These are phyloP conservation scores for Oophaga pumilio DNA, from an alignment of 2,113 vertebrate genomes.

Conservation along the genomic window DNA sequence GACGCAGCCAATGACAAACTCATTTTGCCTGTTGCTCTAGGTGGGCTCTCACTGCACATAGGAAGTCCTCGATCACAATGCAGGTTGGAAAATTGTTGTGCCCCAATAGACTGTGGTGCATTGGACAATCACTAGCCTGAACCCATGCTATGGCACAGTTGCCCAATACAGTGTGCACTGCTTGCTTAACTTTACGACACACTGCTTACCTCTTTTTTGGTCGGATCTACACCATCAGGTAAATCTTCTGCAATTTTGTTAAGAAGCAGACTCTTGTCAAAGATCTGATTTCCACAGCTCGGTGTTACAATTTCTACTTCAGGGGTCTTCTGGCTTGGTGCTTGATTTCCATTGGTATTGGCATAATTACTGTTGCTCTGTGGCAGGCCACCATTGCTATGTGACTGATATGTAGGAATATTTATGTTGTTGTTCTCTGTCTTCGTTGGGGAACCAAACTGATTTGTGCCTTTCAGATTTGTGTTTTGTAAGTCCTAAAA, in stretches of 20 bases:
- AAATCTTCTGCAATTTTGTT: slow-evolving; percentile 75
- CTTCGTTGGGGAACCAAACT: slow-evolving; percentile 55
- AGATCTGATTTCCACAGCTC: slow-evolving; percentile 38
- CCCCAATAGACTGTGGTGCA: no score
- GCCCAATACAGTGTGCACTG: no score
- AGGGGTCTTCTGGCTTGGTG: slow-evolving; percentile 2
- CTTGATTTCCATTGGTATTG: slow-evolving; percentile 20
- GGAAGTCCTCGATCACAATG: no score
- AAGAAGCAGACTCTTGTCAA: slow-evolving; percentile 69
- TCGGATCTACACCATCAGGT: slow-evolving; percentile 78
- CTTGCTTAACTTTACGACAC: no score
- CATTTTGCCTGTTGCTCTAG: no score
- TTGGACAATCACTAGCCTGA: no score
- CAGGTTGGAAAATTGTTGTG: no score
- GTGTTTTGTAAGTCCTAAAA: slow-evolving; percentile 78
- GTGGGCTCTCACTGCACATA: no score
- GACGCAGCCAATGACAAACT: no score
- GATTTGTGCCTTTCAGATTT: slow-evolving; percentile 62
- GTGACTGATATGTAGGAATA: slow-evolving; percentile 56
- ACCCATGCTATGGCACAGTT: no score
- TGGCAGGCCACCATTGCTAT: slow-evolving; percentile 35
- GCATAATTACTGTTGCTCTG: slow-evolving; percentile 41
- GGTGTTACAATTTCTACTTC: slow-evolving; percentile 16
- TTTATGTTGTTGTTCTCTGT: background rate
- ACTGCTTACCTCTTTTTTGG: slow-evolving; percentile 78